Evolutionary conservation across 2,113 vertebrate species (phyloP).

Genomic region (Capreolus pygargus): DNA sequence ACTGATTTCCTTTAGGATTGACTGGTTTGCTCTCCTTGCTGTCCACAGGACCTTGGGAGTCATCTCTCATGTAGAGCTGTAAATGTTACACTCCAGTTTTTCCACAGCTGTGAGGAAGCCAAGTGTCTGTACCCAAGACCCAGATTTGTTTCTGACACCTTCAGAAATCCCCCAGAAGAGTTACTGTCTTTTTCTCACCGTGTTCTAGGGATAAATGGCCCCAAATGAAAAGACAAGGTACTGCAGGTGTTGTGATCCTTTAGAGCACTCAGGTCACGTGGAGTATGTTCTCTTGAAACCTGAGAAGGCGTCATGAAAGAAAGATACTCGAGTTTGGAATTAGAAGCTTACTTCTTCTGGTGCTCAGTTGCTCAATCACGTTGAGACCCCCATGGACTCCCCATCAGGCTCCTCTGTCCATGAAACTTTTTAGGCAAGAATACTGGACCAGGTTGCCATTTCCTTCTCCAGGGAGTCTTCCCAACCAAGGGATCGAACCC

Average conservation of each 20-base stretch:
- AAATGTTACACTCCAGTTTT: background rate
- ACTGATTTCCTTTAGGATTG: too few relatives aligned
- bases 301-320: background rate
- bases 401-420: background rate
- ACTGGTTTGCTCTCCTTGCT: too few relatives aligned
- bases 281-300: background rate
- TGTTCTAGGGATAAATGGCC: background rate
- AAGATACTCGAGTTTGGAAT: background rate
- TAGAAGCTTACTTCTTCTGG: background rate
- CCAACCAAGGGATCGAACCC: background rate
- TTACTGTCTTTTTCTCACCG: background rate
- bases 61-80: background rate
- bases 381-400: background rate
- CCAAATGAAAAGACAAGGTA: background rate
- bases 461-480: background rate
- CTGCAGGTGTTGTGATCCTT: background rate
- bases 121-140: background rate
- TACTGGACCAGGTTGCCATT: background rate
- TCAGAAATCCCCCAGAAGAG: background rate
- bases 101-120: background rate
- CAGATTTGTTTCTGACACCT: background rate
- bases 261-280: background rate
- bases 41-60: too few relatives aligned
- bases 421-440: background rate
- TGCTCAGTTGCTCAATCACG: background rate